Percentiles rank a stretch among this genome's conserved stretches.
Evolutionary conservation across 2,888 invertebrate species (phyloP).

Genomic region (Zele albiditarsus): DNA sequence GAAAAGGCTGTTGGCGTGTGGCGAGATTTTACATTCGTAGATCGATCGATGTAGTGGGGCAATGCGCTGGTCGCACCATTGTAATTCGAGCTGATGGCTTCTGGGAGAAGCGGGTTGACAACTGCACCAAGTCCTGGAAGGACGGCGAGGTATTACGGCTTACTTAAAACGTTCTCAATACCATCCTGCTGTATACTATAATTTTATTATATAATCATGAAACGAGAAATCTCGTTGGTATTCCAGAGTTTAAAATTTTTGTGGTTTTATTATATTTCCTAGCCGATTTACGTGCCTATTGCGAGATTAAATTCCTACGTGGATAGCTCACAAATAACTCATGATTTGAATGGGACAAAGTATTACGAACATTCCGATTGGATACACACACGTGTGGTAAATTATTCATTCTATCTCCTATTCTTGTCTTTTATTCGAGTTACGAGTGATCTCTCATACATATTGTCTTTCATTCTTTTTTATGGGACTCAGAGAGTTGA

Average conservation of each 20-base stretch:
- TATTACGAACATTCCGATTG: constrained; percentile 83
- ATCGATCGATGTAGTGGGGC: constrained; percentile 75
- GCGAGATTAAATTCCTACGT: constrained; percentile 81
- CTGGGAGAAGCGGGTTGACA: constrained; percentile 85
- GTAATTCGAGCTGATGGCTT: constrained; percentile 84
- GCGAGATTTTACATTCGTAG: constrained; percentile 78
- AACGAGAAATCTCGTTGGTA: not conserved
- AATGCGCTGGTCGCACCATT: constrained; percentile 75
- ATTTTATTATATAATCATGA: constrained; percentile 13
- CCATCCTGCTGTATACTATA: not conserved
- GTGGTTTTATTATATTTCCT: constrained; percentile 60
- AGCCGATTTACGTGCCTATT: constrained; percentile 83
- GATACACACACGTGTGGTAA: constrained; percentile 84
- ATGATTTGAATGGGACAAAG: constrained; percentile 82
- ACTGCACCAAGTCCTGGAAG: constrained; percentile 78
- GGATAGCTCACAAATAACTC: constrained; percentile 81
- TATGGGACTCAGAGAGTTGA: constrained; percentile 77
- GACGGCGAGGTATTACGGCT: constrained; percentile 75
- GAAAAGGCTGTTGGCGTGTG: constrained; percentile 78
- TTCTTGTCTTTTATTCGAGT: constrained; percentile 11
- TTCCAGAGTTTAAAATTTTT: constrained; percentile 35
- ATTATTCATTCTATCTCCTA: constrained; percentile 54
- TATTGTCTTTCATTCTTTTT: constrained; percentile 31
- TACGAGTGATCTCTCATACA: constrained; percentile 1
- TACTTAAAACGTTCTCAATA: constrained; percentile 18